phyloP scores from a whole-genome alignment of 2,113 vertebrate species.

The Syngnathus typhle region DNA sequence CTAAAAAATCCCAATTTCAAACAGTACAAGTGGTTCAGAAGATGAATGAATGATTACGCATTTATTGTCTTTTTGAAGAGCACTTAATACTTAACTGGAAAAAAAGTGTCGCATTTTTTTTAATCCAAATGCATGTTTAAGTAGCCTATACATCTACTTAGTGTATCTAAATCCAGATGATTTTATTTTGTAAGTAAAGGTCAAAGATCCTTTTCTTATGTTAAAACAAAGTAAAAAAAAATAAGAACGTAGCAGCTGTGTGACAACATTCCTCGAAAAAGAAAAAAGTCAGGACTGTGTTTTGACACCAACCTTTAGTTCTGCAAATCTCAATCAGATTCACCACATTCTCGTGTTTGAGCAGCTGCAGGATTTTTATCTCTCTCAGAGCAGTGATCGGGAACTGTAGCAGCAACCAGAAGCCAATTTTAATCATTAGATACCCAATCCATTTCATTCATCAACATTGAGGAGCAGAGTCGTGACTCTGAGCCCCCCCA shows the following conservation, averaged over 20 bases:
- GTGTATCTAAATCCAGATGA: too few relatives aligned
- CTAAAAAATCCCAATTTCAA: neutral
- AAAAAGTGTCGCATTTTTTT: too few relatives aligned
- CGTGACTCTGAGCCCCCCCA: too few relatives aligned
- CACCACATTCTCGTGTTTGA: slow-evolving; percentile 97
- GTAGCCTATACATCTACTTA: too few relatives aligned
- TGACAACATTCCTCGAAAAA: neutral
- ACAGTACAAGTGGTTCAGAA: too few relatives aligned
- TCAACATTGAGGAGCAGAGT: too few relatives aligned
- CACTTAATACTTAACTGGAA: neutral
- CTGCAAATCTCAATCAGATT: slow-evolving; percentile 98
- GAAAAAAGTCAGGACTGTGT: neutral
- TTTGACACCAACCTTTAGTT: slow-evolving; percentile 85
- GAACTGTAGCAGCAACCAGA: slow-evolving; percentile 71
- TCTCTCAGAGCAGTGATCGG: slow-evolving; percentile 95
- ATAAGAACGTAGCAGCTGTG: too few relatives aligned
- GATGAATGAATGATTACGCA: neutral
- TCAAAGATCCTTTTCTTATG: neutral
- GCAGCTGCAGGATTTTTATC: slow-evolving; percentile 96
- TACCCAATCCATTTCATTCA: too few relatives aligned
- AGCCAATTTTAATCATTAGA: neutral
- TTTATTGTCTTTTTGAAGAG: neutral
- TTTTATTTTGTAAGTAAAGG: too few relatives aligned
- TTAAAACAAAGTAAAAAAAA: neutral
- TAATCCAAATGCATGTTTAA: too few relatives aligned